Evolutionary conservation across 1,140 invertebrate species (phyloP).

Genomic region (Heliconius melpomene): DNA sequence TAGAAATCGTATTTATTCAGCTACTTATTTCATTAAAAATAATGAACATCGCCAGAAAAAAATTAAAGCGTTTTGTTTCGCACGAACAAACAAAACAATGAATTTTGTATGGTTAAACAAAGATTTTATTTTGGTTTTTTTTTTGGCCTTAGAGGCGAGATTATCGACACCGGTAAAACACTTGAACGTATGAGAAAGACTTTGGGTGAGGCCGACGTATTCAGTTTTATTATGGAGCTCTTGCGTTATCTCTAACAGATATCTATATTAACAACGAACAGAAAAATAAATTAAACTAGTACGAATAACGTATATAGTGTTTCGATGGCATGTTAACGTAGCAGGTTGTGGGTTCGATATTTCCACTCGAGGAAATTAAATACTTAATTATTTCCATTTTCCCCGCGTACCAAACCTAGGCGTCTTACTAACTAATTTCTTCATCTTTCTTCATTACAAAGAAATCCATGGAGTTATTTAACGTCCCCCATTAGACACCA

Average conservation of each 20-base stretch:
- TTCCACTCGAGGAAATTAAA: too few species aligned
- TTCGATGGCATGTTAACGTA: too few species aligned
- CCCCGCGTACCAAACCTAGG: too few species aligned
- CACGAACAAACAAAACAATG: not conserved
- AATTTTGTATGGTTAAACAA: slow-evolving; percentile 5
- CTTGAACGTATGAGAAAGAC: slow-evolving; percentile 38
- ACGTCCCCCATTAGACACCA: too few species aligned
- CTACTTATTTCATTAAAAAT: slow-evolving; percentile 67
- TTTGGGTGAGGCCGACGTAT: slow-evolving; percentile 51
- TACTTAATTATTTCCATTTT: too few species aligned
- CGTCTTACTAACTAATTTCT: too few species aligned
- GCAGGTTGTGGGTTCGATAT: too few species aligned
- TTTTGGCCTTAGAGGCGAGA: slow-evolving; percentile 55
- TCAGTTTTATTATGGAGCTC: slow-evolving; percentile 49
- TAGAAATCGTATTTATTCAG: slow-evolving; percentile 55
- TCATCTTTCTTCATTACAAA: too few species aligned
- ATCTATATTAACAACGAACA: not conserved
- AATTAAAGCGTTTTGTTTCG: slow-evolving; percentile 25
- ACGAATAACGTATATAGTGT: not conserved
- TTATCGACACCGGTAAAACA: slow-evolving; percentile 61
- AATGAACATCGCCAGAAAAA: slow-evolving; percentile 38
- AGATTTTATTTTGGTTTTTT: slow-evolving; percentile 5
- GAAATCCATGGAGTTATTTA: too few species aligned
- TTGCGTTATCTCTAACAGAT: slow-evolving; percentile 50
- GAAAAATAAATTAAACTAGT: not conserved